Percentiles rank a stretch among this genome's conserved stretches.
phyloP scores from a whole-genome alignment of 2,113 vertebrate genomes.

The Alexandromys fortis region DNA sequence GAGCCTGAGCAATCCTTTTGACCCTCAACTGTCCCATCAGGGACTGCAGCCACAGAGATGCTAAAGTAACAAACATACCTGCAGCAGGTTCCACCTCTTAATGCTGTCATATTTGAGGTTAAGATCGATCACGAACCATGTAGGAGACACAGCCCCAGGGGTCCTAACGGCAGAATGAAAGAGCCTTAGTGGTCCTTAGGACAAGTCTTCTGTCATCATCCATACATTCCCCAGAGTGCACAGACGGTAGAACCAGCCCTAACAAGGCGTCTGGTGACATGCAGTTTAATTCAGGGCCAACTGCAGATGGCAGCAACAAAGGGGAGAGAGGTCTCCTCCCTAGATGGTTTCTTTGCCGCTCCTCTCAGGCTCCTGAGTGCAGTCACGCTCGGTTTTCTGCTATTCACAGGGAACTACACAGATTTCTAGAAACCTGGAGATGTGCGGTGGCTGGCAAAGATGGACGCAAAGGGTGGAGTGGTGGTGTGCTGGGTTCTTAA shows the following conservation, averaged over 20 bases:
- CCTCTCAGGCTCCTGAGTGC: accelerated
- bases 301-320: accelerated
- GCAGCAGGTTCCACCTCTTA: neutral
- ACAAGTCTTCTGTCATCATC: neutral
- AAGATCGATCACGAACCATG: neutral
- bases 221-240: neutral
- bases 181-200: neutral
- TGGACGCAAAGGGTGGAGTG: neutral
- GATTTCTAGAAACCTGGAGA: neutral
- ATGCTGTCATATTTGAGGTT: too few species aligned
- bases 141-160: neutral
- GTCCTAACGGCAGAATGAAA: neutral
- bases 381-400: neutral
- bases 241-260: neutral
- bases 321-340: neutral
- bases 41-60: neutral
- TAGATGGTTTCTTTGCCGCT: accelerated
- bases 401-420: neutral
- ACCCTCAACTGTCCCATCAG: neutral
- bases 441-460: neutral
- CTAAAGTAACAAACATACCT: neutral
- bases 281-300: neutral
- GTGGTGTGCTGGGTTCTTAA: neutral
- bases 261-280: neutral
- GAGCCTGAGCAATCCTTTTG: neutral